Conservation (phyloP, 1,140 invertebrate species). For the Drosophila punjabiensis region DNA sequence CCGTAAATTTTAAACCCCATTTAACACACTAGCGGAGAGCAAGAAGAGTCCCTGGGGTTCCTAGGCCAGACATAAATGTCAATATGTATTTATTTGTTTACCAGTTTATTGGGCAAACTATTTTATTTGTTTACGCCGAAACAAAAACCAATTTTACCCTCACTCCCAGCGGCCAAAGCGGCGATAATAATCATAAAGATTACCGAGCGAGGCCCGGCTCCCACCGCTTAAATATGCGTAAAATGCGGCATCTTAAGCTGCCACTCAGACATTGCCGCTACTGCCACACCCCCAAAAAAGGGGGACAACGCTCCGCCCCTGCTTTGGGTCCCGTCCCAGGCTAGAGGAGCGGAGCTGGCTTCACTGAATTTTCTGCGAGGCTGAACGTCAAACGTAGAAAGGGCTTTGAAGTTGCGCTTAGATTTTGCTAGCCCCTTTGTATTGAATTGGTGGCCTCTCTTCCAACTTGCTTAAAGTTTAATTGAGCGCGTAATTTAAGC, state of each 20-base stretch:
- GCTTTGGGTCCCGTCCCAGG: neutral
- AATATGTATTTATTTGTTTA: constrained; percentile 71
- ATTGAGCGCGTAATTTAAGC: constrained; percentile 81
- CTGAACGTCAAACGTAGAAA: constrained; percentile 75
- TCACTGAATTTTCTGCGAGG: constrained; percentile 78
- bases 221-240: constrained; percentile 52
- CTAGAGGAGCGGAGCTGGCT: constrained; percentile 33
- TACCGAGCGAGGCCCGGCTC: constrained; percentile 1
- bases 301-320: neutral
- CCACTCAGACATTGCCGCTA: constrained; percentile 28
- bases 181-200: constrained; percentile 64
- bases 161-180: neutral
- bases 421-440: constrained; percentile 29
- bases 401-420: constrained; percentile 74
- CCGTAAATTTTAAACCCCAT: constrained; percentile 36
- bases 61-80: constrained; percentile 20
- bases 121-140: constrained; percentile 68
- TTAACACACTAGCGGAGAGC: constrained; percentile 19
- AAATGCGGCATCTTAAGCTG: constrained; percentile 59
- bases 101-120: constrained; percentile 60
- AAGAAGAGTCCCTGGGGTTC: neutral
- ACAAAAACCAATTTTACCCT: constrained; percentile 51
- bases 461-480: constrained; percentile 76
- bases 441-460: constrained; percentile 35
- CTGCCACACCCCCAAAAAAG: constrained; percentile 2